Conservation (phyloP, 2,888 invertebrate species). For the Acronicta aceris region DNA sequence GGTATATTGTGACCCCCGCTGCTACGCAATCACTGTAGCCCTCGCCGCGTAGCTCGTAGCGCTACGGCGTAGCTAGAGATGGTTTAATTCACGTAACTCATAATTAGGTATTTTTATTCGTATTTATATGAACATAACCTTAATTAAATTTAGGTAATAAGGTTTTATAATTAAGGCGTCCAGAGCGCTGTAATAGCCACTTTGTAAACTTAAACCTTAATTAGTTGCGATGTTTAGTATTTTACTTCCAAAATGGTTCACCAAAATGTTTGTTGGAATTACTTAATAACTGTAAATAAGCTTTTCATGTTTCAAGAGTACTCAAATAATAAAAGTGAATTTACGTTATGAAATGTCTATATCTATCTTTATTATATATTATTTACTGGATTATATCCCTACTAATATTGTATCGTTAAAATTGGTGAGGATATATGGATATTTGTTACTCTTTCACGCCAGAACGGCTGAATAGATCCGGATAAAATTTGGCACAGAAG, state of each 20-base stretch:
- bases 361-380: too few species aligned
- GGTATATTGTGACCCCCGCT: conserved; percentile 39
- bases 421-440: too few species aligned
- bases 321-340: too few species aligned
- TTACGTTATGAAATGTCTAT: neutral
- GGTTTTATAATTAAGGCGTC: neutral
- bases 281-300: neutral
- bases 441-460: too few species aligned
- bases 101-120: conserved; percentile 16
- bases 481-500: too few species aligned
- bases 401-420: too few species aligned
- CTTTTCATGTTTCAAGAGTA: too few species aligned
- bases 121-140: conserved; percentile 11
- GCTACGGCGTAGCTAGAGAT: conserved; percentile 34
- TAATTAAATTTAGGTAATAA: conserved; percentile 1
- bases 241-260: neutral
- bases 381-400: too few species aligned
- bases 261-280: neutral
- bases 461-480: too few species aligned
- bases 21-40: conserved; percentile 41
- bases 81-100: conserved; percentile 7
- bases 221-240: neutral
- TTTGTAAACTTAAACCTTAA: neutral
- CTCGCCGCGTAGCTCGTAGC: conserved; percentile 34
- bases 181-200: neutral